Conservation (phyloP, 2,888 invertebrate genomes). For the Pandemis corylana region DNA sequence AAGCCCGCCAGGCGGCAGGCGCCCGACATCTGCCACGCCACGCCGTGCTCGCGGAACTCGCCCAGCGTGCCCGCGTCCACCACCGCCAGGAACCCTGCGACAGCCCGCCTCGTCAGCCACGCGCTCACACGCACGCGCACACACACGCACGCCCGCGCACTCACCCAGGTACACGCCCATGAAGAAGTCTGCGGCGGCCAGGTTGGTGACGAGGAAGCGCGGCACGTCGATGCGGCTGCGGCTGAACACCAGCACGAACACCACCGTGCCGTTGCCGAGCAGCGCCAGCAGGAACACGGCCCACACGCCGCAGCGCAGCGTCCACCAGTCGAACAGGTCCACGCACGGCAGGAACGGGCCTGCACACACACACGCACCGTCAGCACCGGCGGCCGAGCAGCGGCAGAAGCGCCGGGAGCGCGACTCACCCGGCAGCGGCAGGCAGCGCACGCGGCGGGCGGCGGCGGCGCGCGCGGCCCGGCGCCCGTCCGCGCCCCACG, state of each 20-base stretch:
- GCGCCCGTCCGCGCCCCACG: constrained; percentile 32
- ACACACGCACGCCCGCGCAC: constrained; percentile 17
- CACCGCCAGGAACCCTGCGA: constrained; percentile 94
- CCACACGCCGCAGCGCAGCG: constrained; percentile 98
- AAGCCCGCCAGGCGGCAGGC: constrained; percentile 98
- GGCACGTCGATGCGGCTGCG: constrained; percentile 98
- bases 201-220: constrained; percentile 97
- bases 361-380: constrained; percentile 65
- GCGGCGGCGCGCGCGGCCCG: constrained; percentile 49
- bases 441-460: constrained; percentile 87
- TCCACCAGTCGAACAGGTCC: constrained; percentile 99
- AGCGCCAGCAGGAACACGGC: constrained; percentile 97
- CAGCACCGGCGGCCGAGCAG: neutral
- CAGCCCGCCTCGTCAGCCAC: neutral
- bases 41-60: constrained; percentile 98
- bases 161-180: constrained; percentile 97
- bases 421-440: constrained; percentile 90
- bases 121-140: neutral
- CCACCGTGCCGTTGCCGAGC: constrained; percentile 97
- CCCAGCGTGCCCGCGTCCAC: constrained; percentile 98
- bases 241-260: constrained; percentile 96
- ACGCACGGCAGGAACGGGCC: constrained; percentile 98
- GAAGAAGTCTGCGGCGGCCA: constrained; percentile 98
- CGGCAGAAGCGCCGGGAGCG: too few species aligned
- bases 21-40: constrained; percentile 98